Conservation (phyloP, 2,113 vertebrate species). For the Nerophis lumbriciformis region DNA sequence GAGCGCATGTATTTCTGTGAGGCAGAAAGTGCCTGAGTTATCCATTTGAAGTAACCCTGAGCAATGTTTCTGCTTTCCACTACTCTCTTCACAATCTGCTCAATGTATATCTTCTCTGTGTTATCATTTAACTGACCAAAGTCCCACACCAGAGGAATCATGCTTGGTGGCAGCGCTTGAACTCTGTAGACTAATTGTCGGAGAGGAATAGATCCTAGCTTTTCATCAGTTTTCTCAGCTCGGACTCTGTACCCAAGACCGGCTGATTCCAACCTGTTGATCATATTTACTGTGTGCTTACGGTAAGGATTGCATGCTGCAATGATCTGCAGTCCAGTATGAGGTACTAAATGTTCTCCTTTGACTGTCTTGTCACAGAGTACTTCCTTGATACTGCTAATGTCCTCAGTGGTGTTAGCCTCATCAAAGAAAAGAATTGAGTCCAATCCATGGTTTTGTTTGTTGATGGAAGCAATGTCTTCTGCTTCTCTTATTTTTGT, state of each 20-base stretch:
- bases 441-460: slow-evolving; percentile 69
- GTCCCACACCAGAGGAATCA: slow-evolving; percentile 93
- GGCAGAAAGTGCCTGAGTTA: slow-evolving; percentile 77
- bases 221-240: slow-evolving; percentile 82
- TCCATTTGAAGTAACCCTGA: neutral
- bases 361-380: slow-evolving; percentile 84
- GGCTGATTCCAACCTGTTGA: slow-evolving; percentile 82
- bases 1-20: slow-evolving; percentile 88
- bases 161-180: slow-evolving; percentile 89
- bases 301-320: slow-evolving; percentile 96
- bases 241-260: slow-evolving; percentile 88
- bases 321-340: slow-evolving; percentile 79
- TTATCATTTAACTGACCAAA: slow-evolving; percentile 86
- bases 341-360: slow-evolving; percentile 65
- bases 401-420: slow-evolving; percentile 90
- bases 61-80: slow-evolving; percentile 19
- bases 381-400: slow-evolving; percentile 92
- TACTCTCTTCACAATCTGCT: slow-evolving; percentile 88
- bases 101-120: slow-evolving; percentile 81
- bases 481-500: slow-evolving; percentile 79
- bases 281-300: slow-evolving; percentile 85
- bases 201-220: slow-evolving; percentile 86
- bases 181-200: slow-evolving; percentile 94
- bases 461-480: slow-evolving; percentile 71
- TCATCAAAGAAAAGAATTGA: slow-evolving; percentile 94